Base-by-base conservation (phyloP, 2,797 vertebrate species). In the Otolemur crassicaudatus region DNA sequence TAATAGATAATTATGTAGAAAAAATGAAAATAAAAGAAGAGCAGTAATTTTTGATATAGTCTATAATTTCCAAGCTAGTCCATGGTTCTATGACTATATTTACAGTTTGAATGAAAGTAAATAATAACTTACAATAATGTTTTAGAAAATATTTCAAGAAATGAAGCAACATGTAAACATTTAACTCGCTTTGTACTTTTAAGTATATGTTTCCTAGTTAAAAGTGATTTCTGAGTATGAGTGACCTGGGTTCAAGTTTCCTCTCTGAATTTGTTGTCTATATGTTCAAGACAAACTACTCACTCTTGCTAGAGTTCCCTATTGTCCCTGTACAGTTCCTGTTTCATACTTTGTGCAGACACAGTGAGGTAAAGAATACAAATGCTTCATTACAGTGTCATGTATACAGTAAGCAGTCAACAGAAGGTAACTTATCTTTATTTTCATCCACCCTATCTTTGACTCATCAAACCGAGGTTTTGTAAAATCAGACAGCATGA, bases 41-140 rank as follows among this genome's bases (percentile, higher is more conserved):
- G 31, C 9, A 56, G 27, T 37, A 65, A 75, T 93, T 97, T 94
- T 96, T 89, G 40, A 40, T 63, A 77, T 9, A 94, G 31, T 95
- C 37, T 86, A 6, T 96, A 91, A 90, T 96, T 94, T 95, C 61
- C n/a, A 85, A 63, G 65, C 22, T 73, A 96, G 27, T 29, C 31
- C 10, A 17, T 93, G 31, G 8, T 76, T 94, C 25, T 61, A 80
- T 88, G 82, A 19, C 20, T 94, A 46, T 72, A 83, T 94, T 96
- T 98, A 94, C 13, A 92, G 70, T 94, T 81, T 72, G 40, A 93
- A 79, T 93, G 43, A 89, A 95, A 90, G 49, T 72, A 90, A 97
- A 49, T 80, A 83, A 83, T 77, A 91, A 91, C 27, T 91, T 89
- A 76, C n/a, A 89, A 72, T 60, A 92, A 94, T 70, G 23, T 17